Evolutionary conservation across 2,888 invertebrate species (phyloP), one percentile per base, ranked within the genome.

Genomic region (Eupithecia subfuscata): DNA sequence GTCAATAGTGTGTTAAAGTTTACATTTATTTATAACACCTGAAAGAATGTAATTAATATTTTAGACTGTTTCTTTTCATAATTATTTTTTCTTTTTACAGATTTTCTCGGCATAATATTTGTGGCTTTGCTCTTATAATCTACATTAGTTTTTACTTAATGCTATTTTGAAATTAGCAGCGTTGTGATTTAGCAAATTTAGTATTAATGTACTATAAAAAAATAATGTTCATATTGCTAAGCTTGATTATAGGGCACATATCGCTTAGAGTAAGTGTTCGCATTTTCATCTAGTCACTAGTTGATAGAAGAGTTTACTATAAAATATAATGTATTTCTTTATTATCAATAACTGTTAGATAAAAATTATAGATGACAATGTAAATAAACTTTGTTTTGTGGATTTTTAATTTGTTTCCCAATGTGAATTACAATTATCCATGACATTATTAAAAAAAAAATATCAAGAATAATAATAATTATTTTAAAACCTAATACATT

Each of bases 101-200:
- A 22, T 60, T 60, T 25, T 60, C 12, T 6, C n/a, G 9, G n/a
- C 2, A n/a, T 22, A 11, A 11, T 22, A 60, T 60, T 25, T 60
- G 9, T n/a, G 9, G 1, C 2, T 11, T 22, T 22, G 14, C 12
- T 25, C 6, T 6, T 25, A 25, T 14, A 12, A 25, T 25, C 22
- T 25, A 12, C 22, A 60, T 12, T 6, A 22, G 5, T 12, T 25
- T 52, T 60, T 2, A 14, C 25, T 56, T 60, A 22, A 14, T 60
- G 25, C 60, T 60, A 25, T 60, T 77, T 84, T 84, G 82, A 82
- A 83, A 43, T 43, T 43, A 88, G 87, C 88, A 84, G 88, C 88
- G 90, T 91, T 91, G 90, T 91, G 91, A 91, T 89, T 87, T 87
- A 88, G 84, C 75, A 77, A 84, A 76, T 77, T 25, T 82, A 86